Conservation (phyloP, 1,140 invertebrate genomes). For the Drosophila rufa region DNA sequence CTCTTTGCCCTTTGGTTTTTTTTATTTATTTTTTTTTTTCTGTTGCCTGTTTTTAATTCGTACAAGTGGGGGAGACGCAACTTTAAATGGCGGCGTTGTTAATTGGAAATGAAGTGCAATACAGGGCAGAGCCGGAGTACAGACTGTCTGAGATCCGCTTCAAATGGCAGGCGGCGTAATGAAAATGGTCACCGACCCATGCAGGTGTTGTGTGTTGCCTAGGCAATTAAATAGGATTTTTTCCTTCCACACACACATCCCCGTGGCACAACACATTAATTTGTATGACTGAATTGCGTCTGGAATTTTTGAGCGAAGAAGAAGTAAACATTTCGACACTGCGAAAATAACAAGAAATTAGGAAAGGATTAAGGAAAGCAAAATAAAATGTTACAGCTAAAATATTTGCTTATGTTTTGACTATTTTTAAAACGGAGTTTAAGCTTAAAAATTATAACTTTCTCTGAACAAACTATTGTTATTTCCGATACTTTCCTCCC, state of each 20-base stretch:
- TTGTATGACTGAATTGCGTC: constrained; percentile 35
- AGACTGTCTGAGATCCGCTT: constrained; percentile 34
- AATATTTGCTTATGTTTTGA: not conserved
- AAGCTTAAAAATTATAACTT: not conserved
- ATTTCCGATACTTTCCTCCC: too few relatives aligned
- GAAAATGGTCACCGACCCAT: constrained; percentile 44
- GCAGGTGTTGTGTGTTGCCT: constrained; percentile 36
- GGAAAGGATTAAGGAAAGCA: not conserved
- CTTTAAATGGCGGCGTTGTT: constrained; percentile 43
- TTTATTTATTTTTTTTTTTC: constrained; percentile 2
- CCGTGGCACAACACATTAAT: constrained; percentile 23
- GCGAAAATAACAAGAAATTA: not conserved
- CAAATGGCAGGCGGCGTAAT: constrained; percentile 30
- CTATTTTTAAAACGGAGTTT: too few relatives aligned
- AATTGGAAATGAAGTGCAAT: constrained; percentile 64
- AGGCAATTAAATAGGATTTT: constrained; percentile 57
- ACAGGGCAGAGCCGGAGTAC: constrained; percentile 3
- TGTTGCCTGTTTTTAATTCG: constrained; percentile 32
- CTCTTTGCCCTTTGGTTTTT: not conserved
- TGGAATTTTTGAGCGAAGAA: constrained; percentile 15
- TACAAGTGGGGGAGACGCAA: constrained; percentile 20
- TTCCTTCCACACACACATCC: constrained; percentile 1
- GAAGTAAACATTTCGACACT: constrained; percentile 1
- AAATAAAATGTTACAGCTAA: not conserved
- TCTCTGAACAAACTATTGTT: not conserved